Conservation (phyloP, 2,113 vertebrate genomes). For the Ailurus styani region DNA sequence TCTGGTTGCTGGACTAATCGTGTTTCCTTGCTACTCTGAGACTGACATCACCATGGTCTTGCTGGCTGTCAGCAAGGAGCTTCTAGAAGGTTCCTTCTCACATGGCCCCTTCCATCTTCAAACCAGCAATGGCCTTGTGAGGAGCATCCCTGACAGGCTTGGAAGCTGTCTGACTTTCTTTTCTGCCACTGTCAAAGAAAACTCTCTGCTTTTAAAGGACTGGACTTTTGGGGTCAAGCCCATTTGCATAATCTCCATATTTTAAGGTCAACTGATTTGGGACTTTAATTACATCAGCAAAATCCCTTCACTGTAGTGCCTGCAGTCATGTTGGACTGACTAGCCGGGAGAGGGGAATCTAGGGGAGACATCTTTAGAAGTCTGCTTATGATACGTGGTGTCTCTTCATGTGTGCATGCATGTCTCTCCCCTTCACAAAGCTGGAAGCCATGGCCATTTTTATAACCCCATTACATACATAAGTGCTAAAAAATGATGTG, state of each 20-base stretch:
- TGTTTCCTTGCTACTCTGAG: not conserved
- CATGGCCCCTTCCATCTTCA: not conserved
- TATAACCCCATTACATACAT: not conserved
- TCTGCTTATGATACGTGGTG: not conserved
- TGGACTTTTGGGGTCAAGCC: not conserved
- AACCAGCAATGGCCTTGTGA: not conserved
- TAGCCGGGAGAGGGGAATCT: not conserved
- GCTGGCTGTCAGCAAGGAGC: not conserved
- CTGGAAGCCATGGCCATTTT: not conserved
- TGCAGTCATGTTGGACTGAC: not conserved
- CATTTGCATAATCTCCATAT: not conserved
- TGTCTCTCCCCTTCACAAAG: not conserved
- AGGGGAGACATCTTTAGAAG: not conserved
- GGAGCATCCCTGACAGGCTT: not conserved
- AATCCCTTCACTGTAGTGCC: not conserved
- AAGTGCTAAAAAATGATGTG: not conserved
- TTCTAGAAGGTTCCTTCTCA: not conserved
- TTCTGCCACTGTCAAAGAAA: not conserved
- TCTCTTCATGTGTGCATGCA: rapidly evolving
- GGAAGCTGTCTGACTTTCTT: not conserved
- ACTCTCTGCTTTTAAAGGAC: not conserved
- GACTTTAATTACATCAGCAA: not conserved
- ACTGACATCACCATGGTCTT: not conserved
- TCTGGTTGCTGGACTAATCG: not conserved
- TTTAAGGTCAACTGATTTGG: not conserved